A percentile compares a stretch with the other conserved stretches of the same genome.
Evolutionary conservation across 2,888 invertebrate species (phyloP).

Genomic region (Sphaerolaimus hirsutus): DNA sequence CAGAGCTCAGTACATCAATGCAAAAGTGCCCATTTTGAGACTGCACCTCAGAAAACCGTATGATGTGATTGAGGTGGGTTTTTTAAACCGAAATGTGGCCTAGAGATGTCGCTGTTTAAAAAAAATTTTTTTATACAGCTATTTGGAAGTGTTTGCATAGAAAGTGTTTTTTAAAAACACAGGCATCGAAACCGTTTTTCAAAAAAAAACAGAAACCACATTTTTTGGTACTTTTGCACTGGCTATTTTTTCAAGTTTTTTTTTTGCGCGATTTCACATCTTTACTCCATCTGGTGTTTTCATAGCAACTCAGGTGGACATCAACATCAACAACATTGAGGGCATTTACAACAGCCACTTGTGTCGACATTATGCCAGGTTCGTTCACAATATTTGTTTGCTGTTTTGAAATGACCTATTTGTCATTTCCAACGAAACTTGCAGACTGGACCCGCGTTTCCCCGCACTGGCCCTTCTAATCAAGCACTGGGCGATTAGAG

Average conservation of each 20-base stretch:
- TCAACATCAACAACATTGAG: conserved; percentile 21
- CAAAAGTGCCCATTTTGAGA: conserved; percentile 10
- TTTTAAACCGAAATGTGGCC: too few relatives aligned
- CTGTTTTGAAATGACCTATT: not conserved
- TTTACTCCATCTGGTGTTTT: too few relatives aligned
- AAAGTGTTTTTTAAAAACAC: too few relatives aligned
- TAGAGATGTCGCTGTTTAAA: too few relatives aligned
- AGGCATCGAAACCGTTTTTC: too few relatives aligned
- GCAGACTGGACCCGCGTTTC: conserved; percentile 14
- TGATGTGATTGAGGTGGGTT: not conserved
- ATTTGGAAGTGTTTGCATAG: too few relatives aligned
- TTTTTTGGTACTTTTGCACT: too few relatives aligned
- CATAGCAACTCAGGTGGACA: too few relatives aligned
- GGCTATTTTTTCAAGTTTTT: too few relatives aligned
- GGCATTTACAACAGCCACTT: conserved; percentile 23
- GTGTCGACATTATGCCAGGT: conserved; percentile 21
- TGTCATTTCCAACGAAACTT: not conserved
- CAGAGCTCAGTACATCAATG: conserved; percentile 7
- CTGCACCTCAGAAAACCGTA: not conserved
- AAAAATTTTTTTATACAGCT: too few relatives aligned
- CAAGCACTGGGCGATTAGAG: conserved; percentile 21
- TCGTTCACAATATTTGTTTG: not conserved
- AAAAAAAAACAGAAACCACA: too few relatives aligned
- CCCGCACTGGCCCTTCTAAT: conserved; percentile 16
- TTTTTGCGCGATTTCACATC: too few relatives aligned